Base-by-base conservation (phyloP, 2,888 invertebrate species). In the Nomada fabriciana region DNA sequence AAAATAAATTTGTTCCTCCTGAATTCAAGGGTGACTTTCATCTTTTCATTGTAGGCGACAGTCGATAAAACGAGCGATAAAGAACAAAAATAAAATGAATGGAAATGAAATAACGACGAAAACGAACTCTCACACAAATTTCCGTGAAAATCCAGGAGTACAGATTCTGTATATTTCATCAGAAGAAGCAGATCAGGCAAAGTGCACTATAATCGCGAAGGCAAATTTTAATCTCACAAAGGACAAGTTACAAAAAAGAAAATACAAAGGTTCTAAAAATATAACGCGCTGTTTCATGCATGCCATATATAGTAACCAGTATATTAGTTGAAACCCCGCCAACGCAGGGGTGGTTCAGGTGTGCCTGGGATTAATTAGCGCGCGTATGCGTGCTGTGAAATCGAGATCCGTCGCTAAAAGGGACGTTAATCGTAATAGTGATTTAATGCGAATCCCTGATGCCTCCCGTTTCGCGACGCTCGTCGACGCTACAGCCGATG, bases 331-430 rank as follows among this genome's bases (percentile, higher is more conserved):
- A 70, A 36, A 65, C 80, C 64, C 23, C 36, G 23, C 11, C 57
- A 53, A 55, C 65, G 71, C 60, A 57, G 73, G 59, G 61, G 77
- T 60, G 42, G 69, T 75, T 85, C 83, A 82, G 81, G 81, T 88
- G 80, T 83, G 78, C 83, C 78, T 50, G 80, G 70, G 81, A 88
- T 88, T 88, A 86, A 86, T 88, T 88, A 88, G 72, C 74, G 63
- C 64, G 64, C 63, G 75, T 65, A 67, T 73, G 80, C 82, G 61
- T 52, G 72, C 76, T 42, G 13, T 23, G 57, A 67, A 64, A 74
- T 65, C 64, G 74, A 53, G 74, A 74, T 72, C 50, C 72, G 69
- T 25, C 60, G 69, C 57, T 74, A 71, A 83, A 83, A 80, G 80
- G 69, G 64, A 55, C 20, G 74, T 64, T 76, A 84, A 82, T 84